Conservation (phyloP, 2,888 invertebrate genomes). For the Caenorhabditis sp. region DNA sequence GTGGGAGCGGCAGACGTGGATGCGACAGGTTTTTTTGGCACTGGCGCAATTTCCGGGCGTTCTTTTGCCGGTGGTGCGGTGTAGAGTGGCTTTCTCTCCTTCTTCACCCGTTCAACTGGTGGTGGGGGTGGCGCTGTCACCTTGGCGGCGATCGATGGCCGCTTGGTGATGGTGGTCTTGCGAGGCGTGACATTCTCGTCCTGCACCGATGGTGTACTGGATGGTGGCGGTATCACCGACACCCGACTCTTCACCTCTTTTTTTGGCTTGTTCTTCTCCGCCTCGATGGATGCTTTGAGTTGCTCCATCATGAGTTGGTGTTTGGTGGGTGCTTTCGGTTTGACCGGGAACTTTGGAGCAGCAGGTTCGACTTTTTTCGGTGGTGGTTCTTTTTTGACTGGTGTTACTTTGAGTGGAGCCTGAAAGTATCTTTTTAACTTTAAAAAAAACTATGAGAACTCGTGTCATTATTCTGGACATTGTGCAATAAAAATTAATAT, state of each 20-base stretch:
- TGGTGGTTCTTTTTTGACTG: not conserved
- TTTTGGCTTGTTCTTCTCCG: conserved; percentile 76
- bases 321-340: conserved; percentile 60
- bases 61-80: conserved; percentile 53
- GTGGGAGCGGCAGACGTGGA: conserved; percentile 4
- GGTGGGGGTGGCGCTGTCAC: conserved; percentile 24
- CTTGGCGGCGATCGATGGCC: conserved; percentile 40
- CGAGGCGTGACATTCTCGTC: conserved; percentile 1
- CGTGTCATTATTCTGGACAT: too few relatives aligned
- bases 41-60: not conserved
- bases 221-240: conserved; percentile 44
- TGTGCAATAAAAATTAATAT: too few relatives aligned
- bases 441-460: too few relatives aligned
- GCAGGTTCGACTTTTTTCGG: conserved; percentile 15
- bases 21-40: conserved; percentile 6
- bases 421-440: too few relatives aligned
- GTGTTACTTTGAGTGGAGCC: not conserved
- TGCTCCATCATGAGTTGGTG: conserved; percentile 60
- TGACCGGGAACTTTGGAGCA: conserved; percentile 57
- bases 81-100: conserved; percentile 52
- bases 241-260: conserved; percentile 81
- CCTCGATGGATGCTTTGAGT: conserved; percentile 77
- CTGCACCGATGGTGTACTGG: not conserved
- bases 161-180: conserved; percentile 18
- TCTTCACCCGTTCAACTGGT: conserved; percentile 42